phyloP scores from a whole-genome alignment of 1,140 invertebrate genomes.

The Drosophila azteca region DNA sequence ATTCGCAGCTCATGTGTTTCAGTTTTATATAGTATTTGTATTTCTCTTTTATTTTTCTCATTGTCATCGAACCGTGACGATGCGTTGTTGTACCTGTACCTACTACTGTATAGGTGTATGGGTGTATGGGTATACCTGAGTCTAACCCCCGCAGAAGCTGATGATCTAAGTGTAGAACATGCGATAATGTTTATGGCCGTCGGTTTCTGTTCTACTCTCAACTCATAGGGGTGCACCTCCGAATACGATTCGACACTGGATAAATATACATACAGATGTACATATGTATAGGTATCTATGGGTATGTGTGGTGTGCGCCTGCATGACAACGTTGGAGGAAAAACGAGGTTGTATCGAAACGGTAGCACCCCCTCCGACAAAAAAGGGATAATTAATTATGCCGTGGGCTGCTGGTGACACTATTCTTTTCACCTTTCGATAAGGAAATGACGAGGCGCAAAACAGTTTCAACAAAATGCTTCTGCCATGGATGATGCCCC shows the following conservation, averaged over 20 bases:
- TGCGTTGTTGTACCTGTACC: slow-evolving; percentile 68
- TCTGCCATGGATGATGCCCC: slow-evolving; percentile 7
- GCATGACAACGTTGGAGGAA: slow-evolving; percentile 54
- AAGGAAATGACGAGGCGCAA: slow-evolving; percentile 75
- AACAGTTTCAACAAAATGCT: slow-evolving; percentile 30
- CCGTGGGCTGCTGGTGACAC: slow-evolving; percentile 58
- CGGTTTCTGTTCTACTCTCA: slow-evolving; percentile 26
- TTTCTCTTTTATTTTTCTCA: slow-evolving; percentile 52
- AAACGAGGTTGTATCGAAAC: slow-evolving; percentile 25
- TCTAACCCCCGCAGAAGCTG: slow-evolving; percentile 64
- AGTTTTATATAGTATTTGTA: slow-evolving; percentile 34
- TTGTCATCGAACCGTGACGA: slow-evolving; percentile 78
- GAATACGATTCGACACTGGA: slow-evolving; percentile 19
- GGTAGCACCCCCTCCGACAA: slow-evolving; percentile 29
- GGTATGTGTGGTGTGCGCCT: slow-evolving; percentile 36
- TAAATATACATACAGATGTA: slow-evolving; percentile 5
- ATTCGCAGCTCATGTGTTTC: slow-evolving; percentile 56
- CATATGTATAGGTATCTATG: too few relatives aligned
- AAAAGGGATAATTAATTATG: slow-evolving; percentile 77
- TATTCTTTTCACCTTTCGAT: slow-evolving; percentile 63
- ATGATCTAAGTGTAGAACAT: slow-evolving; percentile 81
- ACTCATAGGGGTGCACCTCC: slow-evolving; percentile 68
- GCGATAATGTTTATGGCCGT: slow-evolving; percentile 75
- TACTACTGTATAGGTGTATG: slow-evolving; percentile 16
- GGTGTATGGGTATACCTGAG: slow-evolving; percentile 7